phyloP scores from a whole-genome alignment of 64 coral and sea anemone genomes.

The Montipora efflorescens region DNA sequence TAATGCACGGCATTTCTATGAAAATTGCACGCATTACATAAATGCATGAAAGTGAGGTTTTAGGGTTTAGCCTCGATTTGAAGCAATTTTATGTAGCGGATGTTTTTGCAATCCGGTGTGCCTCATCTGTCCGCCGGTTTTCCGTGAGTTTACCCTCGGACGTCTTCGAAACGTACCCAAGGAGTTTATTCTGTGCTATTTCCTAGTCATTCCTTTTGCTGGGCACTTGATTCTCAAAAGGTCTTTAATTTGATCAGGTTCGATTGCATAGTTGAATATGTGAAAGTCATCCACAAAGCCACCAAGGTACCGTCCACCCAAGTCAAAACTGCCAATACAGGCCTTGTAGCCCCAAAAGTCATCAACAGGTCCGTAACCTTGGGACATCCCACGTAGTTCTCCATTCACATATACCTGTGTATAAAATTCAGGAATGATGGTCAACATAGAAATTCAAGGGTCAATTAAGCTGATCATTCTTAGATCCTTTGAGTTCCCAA shows the following conservation, averaged over 20 bases:
- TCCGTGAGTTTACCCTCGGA: no score
- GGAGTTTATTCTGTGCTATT: background rate
- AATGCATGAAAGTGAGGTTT: no score
- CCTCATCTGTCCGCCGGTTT: no score
- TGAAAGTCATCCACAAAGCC: slow-evolving; percentile 91
- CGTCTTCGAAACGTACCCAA: no score
- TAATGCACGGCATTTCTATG: no score
- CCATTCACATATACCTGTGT: slow-evolving; percentile 90
- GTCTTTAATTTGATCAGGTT: slow-evolving; percentile 70
- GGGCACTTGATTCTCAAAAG: slow-evolving; percentile 85
- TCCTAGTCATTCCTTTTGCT: background rate
- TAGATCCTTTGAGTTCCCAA: no score
- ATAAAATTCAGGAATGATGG: background rate
- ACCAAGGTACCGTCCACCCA: slow-evolving; percentile 84
- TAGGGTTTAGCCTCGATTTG: no score
- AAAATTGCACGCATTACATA: no score
- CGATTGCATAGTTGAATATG: slow-evolving; percentile 92
- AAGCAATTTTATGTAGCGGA: no score
- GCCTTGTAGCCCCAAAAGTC: slow-evolving; percentile 97
- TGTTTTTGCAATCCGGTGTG: no score
- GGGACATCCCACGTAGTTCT: slow-evolving; percentile 20
- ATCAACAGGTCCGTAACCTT: slow-evolving; percentile 77
- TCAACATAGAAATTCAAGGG: background rate
- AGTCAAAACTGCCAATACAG: slow-evolving; percentile 92
- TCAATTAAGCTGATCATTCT: background rate